Conservation (phyloP, 2,113 vertebrate genomes). For the Chelonoidis abingdonii region DNA sequence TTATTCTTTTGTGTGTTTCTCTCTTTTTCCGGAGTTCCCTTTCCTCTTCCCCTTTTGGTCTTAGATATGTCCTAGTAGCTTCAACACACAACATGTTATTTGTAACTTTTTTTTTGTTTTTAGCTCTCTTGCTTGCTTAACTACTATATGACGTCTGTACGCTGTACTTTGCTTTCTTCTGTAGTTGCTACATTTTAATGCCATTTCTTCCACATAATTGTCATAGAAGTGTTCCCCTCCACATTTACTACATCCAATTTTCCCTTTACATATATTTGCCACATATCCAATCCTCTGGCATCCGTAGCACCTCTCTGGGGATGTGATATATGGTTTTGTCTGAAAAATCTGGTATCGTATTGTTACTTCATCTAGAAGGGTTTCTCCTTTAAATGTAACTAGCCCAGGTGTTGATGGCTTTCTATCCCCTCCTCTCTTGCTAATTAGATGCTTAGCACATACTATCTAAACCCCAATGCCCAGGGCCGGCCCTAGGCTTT, state of each 20-base stretch:
- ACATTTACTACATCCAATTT: not conserved
- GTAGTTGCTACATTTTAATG: not conserved
- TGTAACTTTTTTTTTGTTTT: not conserved
- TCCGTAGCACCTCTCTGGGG: not conserved
- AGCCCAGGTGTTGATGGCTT: not conserved
- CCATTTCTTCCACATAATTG: not conserved
- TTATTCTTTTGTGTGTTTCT: not conserved
- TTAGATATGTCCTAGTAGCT: not conserved
- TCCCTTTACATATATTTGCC: not conserved
- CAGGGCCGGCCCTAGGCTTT: no score
- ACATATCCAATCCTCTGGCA: not conserved
- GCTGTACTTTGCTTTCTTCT: not conserved
- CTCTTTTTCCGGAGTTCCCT: not conserved
- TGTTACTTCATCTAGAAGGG: not conserved
- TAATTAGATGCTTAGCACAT: not conserved
- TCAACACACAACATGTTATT: not conserved
- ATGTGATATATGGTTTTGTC: not conserved
- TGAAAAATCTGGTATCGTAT: no score
- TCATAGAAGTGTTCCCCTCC: not conserved
- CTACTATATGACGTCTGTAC: not conserved
- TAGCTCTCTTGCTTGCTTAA: not conserved
- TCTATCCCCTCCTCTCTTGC: not conserved
- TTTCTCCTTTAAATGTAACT: not conserved
- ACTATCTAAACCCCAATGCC: not conserved
- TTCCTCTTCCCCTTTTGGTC: not conserved